Conservation (phyloP, 2,888 invertebrate genomes). For the Epistrophe eligans region DNA sequence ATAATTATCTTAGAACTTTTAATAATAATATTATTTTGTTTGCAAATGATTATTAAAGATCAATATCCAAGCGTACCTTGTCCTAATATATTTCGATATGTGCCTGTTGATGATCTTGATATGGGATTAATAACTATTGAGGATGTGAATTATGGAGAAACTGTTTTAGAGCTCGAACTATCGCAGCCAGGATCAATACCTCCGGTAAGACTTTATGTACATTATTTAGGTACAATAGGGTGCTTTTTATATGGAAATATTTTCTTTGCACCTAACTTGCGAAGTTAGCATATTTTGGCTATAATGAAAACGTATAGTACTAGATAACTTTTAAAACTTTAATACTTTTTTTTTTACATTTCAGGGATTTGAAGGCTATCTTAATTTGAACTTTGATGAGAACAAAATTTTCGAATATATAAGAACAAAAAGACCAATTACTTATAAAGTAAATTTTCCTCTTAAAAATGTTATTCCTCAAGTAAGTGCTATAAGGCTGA, state of each 20-base stretch:
- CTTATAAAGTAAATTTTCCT: constrained; percentile 86
- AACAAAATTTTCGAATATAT: constrained; percentile 76
- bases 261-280: too few relatives aligned
- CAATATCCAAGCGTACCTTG: constrained; percentile 48
- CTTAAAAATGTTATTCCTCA: constrained; percentile 85
- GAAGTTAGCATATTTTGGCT: too few relatives aligned
- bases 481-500: constrained; percentile 85
- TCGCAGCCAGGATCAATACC: constrained; percentile 33
- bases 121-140: constrained; percentile 45
- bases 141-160: constrained; percentile 38
- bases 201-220: too few relatives aligned
- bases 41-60: too few relatives aligned
- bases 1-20: too few relatives aligned
- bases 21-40: too few relatives aligned
- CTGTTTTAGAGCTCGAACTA: constrained; percentile 34
- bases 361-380: constrained; percentile 77
- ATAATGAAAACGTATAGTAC: too few relatives aligned
- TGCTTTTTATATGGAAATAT: too few relatives aligned
- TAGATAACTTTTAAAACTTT: too few relatives aligned
- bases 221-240: too few relatives aligned
- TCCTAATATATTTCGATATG: constrained; percentile 49
- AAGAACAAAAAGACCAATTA: constrained; percentile 80
- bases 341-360: constrained; percentile 33
- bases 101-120: neutral
- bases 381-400: constrained; percentile 77